phyloP scores from a whole-genome alignment of 2,888 invertebrate species.

The Drosophila demipolita region DNA sequence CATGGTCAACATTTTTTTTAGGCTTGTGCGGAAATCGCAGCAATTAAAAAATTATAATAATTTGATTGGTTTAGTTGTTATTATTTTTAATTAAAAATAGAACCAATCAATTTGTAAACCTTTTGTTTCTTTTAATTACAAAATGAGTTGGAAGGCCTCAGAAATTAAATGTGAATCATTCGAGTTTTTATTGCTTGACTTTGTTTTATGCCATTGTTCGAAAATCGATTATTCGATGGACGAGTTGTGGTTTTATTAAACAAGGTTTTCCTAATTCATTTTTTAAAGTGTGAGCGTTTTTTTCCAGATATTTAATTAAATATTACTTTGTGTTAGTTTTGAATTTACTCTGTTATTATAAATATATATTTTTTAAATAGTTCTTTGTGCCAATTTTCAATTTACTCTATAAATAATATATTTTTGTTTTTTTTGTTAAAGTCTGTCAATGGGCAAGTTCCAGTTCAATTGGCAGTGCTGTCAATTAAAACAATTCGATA shows the following conservation, averaged over 20 bases:
- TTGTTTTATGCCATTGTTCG: slow-evolving; percentile 6
- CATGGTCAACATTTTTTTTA: slow-evolving; percentile 2
- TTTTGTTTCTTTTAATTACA: slow-evolving; percentile 30
- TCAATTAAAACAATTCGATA: not conserved
- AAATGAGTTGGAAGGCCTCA: slow-evolving; percentile 20
- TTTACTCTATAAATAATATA: not conserved
- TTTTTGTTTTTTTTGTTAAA: not conserved
- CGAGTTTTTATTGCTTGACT: slow-evolving; percentile 17
- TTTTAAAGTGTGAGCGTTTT: not conserved
- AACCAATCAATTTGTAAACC: slow-evolving; percentile 27
- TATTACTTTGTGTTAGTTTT: not conserved
- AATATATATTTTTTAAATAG: not conserved
- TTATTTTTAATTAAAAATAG: slow-evolving; percentile 15
- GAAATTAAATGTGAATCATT: slow-evolving; percentile 9
- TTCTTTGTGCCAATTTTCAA: not conserved
- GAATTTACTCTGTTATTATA: not conserved
- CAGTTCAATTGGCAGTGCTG: not conserved
- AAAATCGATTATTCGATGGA: slow-evolving; percentile 7
- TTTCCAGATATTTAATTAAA: not conserved
- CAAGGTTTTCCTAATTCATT: slow-evolving; percentile 32
- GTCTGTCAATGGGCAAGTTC: not conserved
- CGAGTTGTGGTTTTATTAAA: slow-evolving; percentile 16
- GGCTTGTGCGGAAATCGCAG: slow-evolving; percentile 53
- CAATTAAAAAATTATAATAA: slow-evolving; percentile 53
- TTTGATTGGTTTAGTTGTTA: slow-evolving; percentile 11